These are phyloP conservation scores for Scolopax mira DNA, from an alignment of 2,113 vertebrate genomes.

Conservation along the genomic window DNA sequence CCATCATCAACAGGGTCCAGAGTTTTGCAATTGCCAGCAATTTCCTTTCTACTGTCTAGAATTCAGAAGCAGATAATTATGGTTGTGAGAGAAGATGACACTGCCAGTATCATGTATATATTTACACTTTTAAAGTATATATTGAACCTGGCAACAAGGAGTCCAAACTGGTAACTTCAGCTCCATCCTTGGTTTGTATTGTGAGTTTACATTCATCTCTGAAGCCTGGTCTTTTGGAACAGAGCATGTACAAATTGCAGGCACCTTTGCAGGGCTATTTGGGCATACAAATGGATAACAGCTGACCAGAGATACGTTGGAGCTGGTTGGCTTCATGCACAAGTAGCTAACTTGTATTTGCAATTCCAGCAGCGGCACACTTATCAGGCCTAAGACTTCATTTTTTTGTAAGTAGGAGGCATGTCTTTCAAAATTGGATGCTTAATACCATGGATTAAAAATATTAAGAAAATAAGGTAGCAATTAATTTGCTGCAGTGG, in stretches of 20 bases:
- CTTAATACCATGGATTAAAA: background rate
- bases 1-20: background rate
- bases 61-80: conserved; percentile 23
- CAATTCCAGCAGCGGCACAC: background rate
- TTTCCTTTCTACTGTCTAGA: background rate
- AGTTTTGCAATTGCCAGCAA: background rate
- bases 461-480: background rate
- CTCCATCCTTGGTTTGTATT: background rate
- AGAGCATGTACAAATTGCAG: background rate
- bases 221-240: background rate
- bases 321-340: background rate
- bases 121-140: conserved; percentile 8
- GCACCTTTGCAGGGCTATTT: background rate
- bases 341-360: background rate
- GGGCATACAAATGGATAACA: background rate
- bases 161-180: background rate
- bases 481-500: background rate
- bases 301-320: background rate
- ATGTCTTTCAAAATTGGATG: background rate
- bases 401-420: background rate
- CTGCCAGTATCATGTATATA: background rate
- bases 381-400: background rate
- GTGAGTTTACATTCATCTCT: background rate
- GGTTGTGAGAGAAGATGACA: background rate
- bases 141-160: background rate